phyloP scores from a whole-genome alignment of 2,888 invertebrate species.

The Apamea sordens region DNA sequence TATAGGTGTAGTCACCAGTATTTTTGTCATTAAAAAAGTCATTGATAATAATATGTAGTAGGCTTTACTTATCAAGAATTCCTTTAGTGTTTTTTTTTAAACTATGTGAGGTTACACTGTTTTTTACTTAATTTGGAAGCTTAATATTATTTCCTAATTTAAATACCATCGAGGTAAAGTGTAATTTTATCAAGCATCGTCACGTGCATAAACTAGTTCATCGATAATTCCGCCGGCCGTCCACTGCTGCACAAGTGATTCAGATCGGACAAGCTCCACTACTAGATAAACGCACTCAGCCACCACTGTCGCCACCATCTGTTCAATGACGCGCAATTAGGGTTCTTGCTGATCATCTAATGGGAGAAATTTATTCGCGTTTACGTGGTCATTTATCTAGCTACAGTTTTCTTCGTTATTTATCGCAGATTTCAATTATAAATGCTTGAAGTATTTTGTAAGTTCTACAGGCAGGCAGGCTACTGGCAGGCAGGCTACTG shows the following conservation, averaged over 20 bases:
- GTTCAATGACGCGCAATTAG: slow-evolving; percentile 16
- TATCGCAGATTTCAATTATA: slow-evolving; percentile 3
- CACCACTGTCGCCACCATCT: slow-evolving; percentile 7
- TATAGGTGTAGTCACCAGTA: too few relatives aligned
- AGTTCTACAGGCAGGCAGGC: not conserved
- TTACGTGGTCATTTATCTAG: slow-evolving; percentile 24
- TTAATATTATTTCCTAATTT: not conserved
- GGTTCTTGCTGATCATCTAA: slow-evolving; percentile 25
- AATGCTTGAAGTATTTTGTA: not conserved
- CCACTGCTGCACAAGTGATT: slow-evolving; percentile 27
- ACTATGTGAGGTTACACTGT: too few relatives aligned
- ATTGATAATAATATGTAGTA: too few relatives aligned
- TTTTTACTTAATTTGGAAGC: too few relatives aligned
- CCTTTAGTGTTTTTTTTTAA: too few relatives aligned
- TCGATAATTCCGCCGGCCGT: slow-evolving; percentile 1
- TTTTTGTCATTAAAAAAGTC: too few relatives aligned
- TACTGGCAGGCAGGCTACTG: too few relatives aligned
- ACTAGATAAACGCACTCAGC: slow-evolving; percentile 31
- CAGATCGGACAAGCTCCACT: slow-evolving; percentile 16
- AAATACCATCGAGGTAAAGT: not conserved
- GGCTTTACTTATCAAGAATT: too few relatives aligned
- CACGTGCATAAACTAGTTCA: slow-evolving; percentile 30
- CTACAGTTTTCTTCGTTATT: not conserved
- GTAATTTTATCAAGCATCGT: slow-evolving; percentile 5
- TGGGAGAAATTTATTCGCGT: slow-evolving; percentile 23